Evolutionary conservation across 2,113 vertebrate genomes (phyloP).

Genomic region (Tetrax tetrax): DNA sequence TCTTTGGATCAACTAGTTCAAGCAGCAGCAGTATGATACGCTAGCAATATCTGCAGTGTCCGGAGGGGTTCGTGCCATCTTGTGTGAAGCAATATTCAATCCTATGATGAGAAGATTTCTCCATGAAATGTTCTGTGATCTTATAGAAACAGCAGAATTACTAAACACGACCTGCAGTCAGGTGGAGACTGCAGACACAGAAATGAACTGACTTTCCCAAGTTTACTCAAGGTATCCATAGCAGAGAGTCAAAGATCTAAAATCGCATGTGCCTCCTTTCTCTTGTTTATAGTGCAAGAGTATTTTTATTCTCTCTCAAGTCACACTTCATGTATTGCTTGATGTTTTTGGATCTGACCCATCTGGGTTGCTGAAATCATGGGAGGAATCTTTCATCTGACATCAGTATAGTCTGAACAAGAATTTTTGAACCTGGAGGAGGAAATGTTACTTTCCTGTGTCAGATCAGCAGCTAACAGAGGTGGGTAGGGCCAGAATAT

Average conservation of each 20-base stretch:
- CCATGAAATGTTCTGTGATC: background rate
- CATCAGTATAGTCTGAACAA: background rate
- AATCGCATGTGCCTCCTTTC: background rate
- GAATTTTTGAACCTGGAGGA: background rate
- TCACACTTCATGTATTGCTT: background rate
- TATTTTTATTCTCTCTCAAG: background rate
- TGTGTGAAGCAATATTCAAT: background rate
- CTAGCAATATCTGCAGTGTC: background rate
- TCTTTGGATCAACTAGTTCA: background rate
- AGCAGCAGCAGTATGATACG: background rate
- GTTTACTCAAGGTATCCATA: background rate
- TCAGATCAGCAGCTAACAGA: background rate
- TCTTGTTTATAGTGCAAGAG: background rate
- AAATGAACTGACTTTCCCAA: background rate
- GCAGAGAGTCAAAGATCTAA: background rate
- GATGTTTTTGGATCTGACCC: background rate
- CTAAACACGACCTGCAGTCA: too few relatives aligned
- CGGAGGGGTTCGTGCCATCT: background rate
- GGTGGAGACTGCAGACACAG: background rate
- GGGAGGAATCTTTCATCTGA: background rate
- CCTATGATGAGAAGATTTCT: background rate
- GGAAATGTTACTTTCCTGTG: background rate
- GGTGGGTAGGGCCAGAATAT: background rate
- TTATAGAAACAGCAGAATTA: background rate
- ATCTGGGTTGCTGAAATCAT: background rate